phyloP scores from a whole-genome alignment of 2,113 vertebrate species.

The Gymnogyps californianus region DNA sequence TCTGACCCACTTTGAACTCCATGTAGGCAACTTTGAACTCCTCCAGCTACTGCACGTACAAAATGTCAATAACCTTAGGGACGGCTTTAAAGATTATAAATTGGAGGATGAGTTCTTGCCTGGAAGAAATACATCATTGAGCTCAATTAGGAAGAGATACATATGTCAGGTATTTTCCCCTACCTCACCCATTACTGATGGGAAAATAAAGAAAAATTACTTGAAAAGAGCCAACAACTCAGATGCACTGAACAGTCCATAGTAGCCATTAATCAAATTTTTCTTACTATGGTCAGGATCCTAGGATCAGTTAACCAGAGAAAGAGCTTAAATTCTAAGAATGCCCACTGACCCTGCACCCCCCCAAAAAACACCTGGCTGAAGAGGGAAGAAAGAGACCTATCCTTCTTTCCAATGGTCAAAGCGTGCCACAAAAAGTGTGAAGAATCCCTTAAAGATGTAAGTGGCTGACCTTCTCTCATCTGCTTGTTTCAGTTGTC shows the following conservation, averaged over 20 bases:
- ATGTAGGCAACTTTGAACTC: neutral
- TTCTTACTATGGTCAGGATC: neutral
- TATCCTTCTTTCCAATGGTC: neutral
- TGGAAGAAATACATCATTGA: neutral
- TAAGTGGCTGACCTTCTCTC: neutral
- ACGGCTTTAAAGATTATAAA: neutral
- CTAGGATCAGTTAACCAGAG: neutral
- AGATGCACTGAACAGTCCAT: neutral
- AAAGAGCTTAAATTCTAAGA: neutral
- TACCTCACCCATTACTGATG: neutral
- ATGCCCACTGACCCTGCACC: fast-evolving
- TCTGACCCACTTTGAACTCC: neutral
- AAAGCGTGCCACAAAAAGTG: neutral
- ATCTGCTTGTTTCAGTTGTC: neutral
- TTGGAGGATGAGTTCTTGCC: neutral
- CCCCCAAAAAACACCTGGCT: fast-evolving
- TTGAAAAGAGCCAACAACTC: neutral
- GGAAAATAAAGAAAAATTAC: neutral
- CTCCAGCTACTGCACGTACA: neutral
- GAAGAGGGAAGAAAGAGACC: neutral
- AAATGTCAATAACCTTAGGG: neutral
- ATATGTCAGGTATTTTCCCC: neutral
- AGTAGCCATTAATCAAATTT: neutral
- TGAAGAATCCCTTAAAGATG: neutral
- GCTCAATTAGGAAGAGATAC: neutral